Evolutionary conservation across 2,888 invertebrate genomes (phyloP).

Genomic region (Pimpla rufipes): DNA sequence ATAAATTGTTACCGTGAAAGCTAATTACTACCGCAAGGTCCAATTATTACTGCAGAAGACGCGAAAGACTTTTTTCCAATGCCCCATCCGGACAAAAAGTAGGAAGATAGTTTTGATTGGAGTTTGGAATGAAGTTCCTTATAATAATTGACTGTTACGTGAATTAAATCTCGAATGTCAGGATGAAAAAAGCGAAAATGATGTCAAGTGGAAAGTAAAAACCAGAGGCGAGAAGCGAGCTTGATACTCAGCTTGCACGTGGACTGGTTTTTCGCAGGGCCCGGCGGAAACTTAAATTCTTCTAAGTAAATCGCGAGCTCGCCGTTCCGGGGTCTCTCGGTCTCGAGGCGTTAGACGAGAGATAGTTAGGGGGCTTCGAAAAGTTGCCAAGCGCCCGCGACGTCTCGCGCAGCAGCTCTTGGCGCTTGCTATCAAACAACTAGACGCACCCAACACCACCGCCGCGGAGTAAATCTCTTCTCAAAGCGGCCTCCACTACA

Average conservation of each 20-base stretch:
- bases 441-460: constrained; percentile 17
- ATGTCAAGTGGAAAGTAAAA: not conserved
- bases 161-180: not conserved
- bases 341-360: constrained; percentile 21
- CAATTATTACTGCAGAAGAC: not conserved
- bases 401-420: not conserved
- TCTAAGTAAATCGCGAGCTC: constrained; percentile 9
- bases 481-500: constrained; percentile 2
- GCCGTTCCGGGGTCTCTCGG: not conserved
- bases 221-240: not conserved
- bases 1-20: not conserved
- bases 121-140: not conserved
- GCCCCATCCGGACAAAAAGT: not conserved
- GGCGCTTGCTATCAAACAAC: constrained; percentile 2
- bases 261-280: not conserved
- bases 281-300: constrained; percentile 7
- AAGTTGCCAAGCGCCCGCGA: constrained; percentile 19
- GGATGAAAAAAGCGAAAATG: not conserved
- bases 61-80: not conserved
- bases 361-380: constrained; percentile 27
- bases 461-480: constrained; percentile 8
- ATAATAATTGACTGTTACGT: not conserved
- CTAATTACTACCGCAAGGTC: not conserved
- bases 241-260: not conserved
- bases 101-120: not conserved